phyloP scores from a whole-genome alignment of 2,888 invertebrate species.

The Malthinus flaveolus region DNA sequence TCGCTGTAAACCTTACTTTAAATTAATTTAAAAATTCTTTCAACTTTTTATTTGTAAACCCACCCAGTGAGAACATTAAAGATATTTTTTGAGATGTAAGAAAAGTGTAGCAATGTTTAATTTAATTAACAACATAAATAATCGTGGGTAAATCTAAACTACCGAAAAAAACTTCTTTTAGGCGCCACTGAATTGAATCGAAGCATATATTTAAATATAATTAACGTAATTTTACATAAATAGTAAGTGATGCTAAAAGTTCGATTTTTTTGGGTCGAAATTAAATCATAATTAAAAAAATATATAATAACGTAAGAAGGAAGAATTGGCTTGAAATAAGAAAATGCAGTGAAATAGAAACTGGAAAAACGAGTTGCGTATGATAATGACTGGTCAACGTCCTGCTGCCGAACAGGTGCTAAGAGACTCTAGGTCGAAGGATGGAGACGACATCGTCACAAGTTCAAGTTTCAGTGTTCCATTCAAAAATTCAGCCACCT shows the following conservation, averaged over 20 bases:
- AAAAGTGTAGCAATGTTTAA: too few species aligned
- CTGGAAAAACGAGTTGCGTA: slow-evolving; percentile 54
- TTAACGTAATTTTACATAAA: slow-evolving; percentile 5
- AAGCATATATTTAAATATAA: slow-evolving; percentile 3
- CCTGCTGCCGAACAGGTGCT: slow-evolving; percentile 51
- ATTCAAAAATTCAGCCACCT: slow-evolving; percentile 33
- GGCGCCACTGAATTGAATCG: slow-evolving; percentile 3
- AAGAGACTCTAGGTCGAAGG: slow-evolving; percentile 48
- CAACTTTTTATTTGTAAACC: too few species aligned
- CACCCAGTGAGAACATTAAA: too few species aligned
- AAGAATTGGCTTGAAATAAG: slow-evolving; percentile 23
- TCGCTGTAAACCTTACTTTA: too few species aligned
- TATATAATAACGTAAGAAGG: slow-evolving; percentile 6
- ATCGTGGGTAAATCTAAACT: too few species aligned
- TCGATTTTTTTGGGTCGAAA: too few species aligned
- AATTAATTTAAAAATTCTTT: too few species aligned
- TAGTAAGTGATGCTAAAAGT: not conserved
- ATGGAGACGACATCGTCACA: slow-evolving; percentile 27
- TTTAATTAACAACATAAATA: too few species aligned
- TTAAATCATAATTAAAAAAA: not conserved
- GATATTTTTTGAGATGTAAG: too few species aligned
- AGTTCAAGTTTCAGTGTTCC: slow-evolving; percentile 25
- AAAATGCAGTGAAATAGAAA: slow-evolving; percentile 49
- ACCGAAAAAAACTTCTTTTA: not conserved
- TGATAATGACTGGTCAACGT: slow-evolving; percentile 53